Evolutionary conservation across 2,797 vertebrate genomes (phyloP).

Genomic region (Phalanger gymnotis): DNA sequence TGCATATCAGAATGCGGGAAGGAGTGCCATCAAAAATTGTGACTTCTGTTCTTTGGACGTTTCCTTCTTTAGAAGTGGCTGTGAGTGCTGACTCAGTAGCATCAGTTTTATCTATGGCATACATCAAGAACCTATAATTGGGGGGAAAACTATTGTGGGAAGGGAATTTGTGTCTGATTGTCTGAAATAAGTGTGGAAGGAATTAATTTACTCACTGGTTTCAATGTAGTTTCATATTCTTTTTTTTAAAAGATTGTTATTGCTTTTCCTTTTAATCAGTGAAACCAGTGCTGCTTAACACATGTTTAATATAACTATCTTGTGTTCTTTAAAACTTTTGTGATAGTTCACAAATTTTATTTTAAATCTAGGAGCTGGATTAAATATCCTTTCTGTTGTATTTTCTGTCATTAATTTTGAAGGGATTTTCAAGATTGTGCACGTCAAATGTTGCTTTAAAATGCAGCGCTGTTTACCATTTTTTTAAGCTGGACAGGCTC

Average conservation of each 20-base stretch:
- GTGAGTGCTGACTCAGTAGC: background rate
- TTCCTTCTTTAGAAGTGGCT: slow-evolving; percentile 17
- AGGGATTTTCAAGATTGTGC: background rate
- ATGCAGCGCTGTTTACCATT: slow-evolving; percentile 13
- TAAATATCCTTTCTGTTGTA: slow-evolving; percentile 18
- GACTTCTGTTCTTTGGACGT: background rate
- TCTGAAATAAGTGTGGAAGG: slow-evolving; percentile 42
- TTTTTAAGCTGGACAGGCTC: background rate
- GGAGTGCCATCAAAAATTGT: background rate
- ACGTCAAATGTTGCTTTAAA: slow-evolving; percentile 50
- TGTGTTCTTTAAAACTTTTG: slow-evolving; percentile 34
- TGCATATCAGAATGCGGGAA: background rate
- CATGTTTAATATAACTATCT: slow-evolving; percentile 33
- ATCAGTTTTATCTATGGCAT: background rate
- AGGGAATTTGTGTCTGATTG: background rate
- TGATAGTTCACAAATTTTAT: slow-evolving; percentile 20
- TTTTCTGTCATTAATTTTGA: slow-evolving; percentile 14
- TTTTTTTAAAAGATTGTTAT: slow-evolving; percentile 45
- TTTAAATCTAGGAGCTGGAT: slow-evolving; percentile 5
- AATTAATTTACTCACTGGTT: slow-evolving; percentile 26
- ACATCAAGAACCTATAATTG: slow-evolving; percentile 26
- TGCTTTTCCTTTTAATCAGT: slow-evolving; percentile 42
- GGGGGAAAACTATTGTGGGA: slow-evolving; percentile 1
- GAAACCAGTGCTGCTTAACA: slow-evolving; percentile 21
- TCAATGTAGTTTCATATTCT: background rate